Evolutionary conservation across 2,888 invertebrate species (phyloP), one percentile per base, ranked within the genome.

Genomic region (Pilophorus perplexus): DNA sequence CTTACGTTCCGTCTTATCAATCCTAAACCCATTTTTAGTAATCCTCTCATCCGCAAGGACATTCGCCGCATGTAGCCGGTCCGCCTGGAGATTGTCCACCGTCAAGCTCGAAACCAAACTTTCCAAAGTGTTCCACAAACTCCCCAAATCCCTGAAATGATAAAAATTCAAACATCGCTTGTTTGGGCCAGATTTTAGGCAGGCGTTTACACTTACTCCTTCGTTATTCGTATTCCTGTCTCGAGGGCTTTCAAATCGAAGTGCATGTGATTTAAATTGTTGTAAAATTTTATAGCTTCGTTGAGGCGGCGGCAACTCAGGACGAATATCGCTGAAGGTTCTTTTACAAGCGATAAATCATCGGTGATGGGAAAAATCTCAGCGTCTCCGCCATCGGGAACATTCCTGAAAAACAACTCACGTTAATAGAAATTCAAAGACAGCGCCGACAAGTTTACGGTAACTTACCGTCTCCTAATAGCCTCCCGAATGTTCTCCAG

Each of bases 11-110:
- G 8, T n/a, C 37, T 60, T 62, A 57, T 71, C 69, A 42, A 73
- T 50, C 33, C 70, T 62, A 40, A 74, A 71, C 16, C 74, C 74
- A 68, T 74, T 74, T 25, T 69, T 70, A 3, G 64, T 27, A 27
- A 74, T 68, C 22, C 71, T 57, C 48, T 68, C 55, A 69, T 72
- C 72, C 27, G 65, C 66, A 20, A 74, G 66, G 37, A 71, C 54
- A 28, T 27, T n/a, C 8, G 18, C 22, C 1, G 59, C 23, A 2
- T 8, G 23, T n/a, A 67, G 46, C 25, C 52, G 48, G 23, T 66
- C 64, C 25, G 38, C 22, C 12, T 64, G 54, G 48, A 59, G 57
- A 59, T n/a, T n/a, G n/a, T 69, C 65, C 33, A 67, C 52, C 46
- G 68, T 67, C 33, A 42, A 22, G 62, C 52, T 33, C 54, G 69